Base-by-base conservation (phyloP, 2,888 invertebrate genomes). In the Ornithoptera priamus region DNA sequence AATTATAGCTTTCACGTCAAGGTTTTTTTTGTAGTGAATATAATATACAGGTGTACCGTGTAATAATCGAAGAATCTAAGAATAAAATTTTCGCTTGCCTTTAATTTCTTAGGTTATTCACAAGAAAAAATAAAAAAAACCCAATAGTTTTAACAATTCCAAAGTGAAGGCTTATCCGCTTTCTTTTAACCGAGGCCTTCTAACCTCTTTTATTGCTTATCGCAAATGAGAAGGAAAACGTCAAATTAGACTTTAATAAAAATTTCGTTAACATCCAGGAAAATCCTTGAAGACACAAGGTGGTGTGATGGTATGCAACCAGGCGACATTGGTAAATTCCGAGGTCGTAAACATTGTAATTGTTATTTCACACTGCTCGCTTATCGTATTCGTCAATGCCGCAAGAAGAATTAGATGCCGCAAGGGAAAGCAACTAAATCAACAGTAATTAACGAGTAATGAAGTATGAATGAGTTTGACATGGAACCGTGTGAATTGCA, bases 261-360 rank as follows among this genome's bases (percentile, higher is more conserved):
- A 60, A 53, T 39, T 61, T 65, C 18, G 18, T 53, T 59, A 56
- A 39, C n/a, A 8, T 39, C 8, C 65, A 66, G 62, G 62, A 69
- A 65, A 66, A 69, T 65, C 69, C 65, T 69, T 58, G 30, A 62
- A 50, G 20, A 39, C 8, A 30, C 62, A 57, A 65, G 69, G 69
- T 24, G 65, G 42, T 61, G 60, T 24, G 22, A 65, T 66, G 58
- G 65, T 65, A 69, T 57, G 36, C 2, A 22, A 20, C 22, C 30
- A 30, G n/a, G 12, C 46, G 42, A 57, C 65, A 61, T 64, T 69
- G 56, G 18, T 12, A 15, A 30, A 60, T 56, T n/a, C 17, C 17
- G 18, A 53, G 64, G 59, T 57, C 42, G 10, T 8, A 20, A 7
- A 57, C 57, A 57, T 57, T 50, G 50, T 50, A 17, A 50, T 5